Evolutionary conservation across 2,888 invertebrate genomes (phyloP).

Genomic region (Watsonalla binaria): DNA sequence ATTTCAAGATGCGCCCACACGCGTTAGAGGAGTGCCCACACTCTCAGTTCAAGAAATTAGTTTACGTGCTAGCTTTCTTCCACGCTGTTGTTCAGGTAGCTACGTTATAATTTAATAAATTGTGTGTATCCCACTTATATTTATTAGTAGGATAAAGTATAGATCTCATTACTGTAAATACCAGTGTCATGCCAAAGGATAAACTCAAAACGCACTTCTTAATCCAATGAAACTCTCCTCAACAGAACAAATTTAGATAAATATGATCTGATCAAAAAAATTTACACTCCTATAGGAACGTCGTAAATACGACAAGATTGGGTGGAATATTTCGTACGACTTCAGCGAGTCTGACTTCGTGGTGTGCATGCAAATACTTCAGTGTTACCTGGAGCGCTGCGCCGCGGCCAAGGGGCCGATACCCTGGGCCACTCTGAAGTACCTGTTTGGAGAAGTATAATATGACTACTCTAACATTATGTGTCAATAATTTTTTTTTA

Average conservation of each 20-base stretch:
- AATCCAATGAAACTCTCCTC: too few species aligned
- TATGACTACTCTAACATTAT: not conserved
- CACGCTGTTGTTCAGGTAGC: slow-evolving; percentile 92
- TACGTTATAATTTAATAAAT: not conserved
- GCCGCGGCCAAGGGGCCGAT: slow-evolving; percentile 79
- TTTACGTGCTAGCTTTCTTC: slow-evolving; percentile 94
- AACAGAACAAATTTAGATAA: too few species aligned
- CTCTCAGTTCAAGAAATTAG: slow-evolving; percentile 86
- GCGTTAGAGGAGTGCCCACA: slow-evolving; percentile 87
- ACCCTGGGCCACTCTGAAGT: slow-evolving; percentile 95
- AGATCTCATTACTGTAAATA: too few species aligned
- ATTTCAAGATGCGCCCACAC: slow-evolving; percentile 88
- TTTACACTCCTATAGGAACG: too few species aligned
- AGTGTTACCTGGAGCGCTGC: slow-evolving; percentile 89
- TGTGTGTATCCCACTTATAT: too few species aligned
- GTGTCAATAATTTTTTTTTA: too few species aligned
- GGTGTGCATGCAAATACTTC: slow-evolving; percentile 91
- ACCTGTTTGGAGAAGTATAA: slow-evolving; percentile 91
- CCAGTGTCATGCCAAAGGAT: too few species aligned
- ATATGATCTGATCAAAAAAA: too few species aligned
- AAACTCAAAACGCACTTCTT: too few species aligned
- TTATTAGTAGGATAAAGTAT: too few species aligned
- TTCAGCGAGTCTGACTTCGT: slow-evolving; percentile 96
- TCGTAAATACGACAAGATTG: slow-evolving; percentile 94
- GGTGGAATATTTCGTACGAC: slow-evolving; percentile 96